These are phyloP conservation scores for Ophion slaviceki DNA, from an alignment of 2,888 invertebrate species.

Conservation along the genomic window DNA sequence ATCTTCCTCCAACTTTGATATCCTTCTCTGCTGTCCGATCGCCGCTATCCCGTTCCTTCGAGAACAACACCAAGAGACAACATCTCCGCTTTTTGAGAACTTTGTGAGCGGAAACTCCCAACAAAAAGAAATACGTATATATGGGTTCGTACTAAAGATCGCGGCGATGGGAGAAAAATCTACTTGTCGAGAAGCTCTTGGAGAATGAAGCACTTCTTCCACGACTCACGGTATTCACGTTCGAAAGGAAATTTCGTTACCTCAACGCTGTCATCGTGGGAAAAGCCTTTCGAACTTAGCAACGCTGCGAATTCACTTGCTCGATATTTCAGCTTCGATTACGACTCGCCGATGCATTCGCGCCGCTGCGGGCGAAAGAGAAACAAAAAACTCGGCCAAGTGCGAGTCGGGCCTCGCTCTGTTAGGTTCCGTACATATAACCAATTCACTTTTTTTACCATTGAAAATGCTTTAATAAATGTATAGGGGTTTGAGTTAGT, in stretches of 20 bases:
- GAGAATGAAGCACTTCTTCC: not conserved
- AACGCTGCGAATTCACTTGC: not conserved
- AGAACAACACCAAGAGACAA: conserved; percentile 5
- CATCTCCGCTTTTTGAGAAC: conserved; percentile 18
- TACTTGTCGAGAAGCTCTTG: not conserved
- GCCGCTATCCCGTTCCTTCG: not conserved
- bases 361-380: not conserved
- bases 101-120: not conserved
- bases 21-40: not conserved
- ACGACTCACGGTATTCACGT: conserved; percentile 45
- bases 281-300: conserved; percentile 26
- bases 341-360: conserved; percentile 24
- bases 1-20: not conserved
- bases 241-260: conserved; percentile 20
- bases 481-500: too few relatives aligned
- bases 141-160: not conserved
- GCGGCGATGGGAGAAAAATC: not conserved
- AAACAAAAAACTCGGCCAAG: not conserved
- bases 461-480: too few relatives aligned
- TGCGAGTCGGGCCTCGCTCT: too few relatives aligned
- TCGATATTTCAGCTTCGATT: not conserved
- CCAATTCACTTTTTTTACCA: too few relatives aligned
- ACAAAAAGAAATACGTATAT: not conserved
- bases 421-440: too few relatives aligned
- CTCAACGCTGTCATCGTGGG: conserved; percentile 41